Conservation (phyloP, 2,113 vertebrate genomes). For the Pseudopipra pipra region DNA sequence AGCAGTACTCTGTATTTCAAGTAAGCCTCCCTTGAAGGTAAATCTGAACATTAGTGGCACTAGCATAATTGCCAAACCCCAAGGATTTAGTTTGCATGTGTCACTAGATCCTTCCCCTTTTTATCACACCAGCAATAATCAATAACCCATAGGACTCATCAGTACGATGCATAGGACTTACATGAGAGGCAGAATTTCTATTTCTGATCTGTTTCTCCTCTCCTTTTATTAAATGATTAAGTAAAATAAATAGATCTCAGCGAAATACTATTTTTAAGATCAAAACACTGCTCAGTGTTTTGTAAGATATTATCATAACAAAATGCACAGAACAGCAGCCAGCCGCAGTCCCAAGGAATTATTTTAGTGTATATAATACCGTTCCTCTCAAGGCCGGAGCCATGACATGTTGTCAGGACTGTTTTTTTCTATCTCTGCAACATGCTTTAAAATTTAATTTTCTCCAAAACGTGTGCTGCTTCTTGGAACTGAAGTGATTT, state of each 20-base stretch:
- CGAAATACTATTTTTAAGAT: background rate
- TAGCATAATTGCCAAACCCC: background rate
- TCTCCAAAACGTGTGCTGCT: background rate
- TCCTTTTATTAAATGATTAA: background rate
- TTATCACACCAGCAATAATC: background rate
- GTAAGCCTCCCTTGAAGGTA: background rate
- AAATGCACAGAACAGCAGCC: background rate
- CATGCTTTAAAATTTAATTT: constrained; percentile 59
- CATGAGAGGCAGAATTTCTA: background rate
- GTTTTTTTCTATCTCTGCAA: background rate
- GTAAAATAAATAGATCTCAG: background rate
- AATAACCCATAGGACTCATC: background rate
- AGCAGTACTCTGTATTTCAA: background rate
- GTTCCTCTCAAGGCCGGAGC: background rate
- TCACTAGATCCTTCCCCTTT: background rate
- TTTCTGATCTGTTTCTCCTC: background rate
- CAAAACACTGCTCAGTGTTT: background rate
- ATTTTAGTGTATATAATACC: background rate
- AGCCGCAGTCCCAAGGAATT: background rate
- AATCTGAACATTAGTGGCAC: background rate
- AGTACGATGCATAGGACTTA: background rate
- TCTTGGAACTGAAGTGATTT: background rate
- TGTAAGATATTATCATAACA: background rate
- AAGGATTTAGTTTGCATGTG: background rate
- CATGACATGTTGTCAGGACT: background rate